These are phyloP conservation scores for Paralichthys olivaceus DNA, from an alignment of 2,113 vertebrate genomes.

Conservation along the genomic window DNA sequence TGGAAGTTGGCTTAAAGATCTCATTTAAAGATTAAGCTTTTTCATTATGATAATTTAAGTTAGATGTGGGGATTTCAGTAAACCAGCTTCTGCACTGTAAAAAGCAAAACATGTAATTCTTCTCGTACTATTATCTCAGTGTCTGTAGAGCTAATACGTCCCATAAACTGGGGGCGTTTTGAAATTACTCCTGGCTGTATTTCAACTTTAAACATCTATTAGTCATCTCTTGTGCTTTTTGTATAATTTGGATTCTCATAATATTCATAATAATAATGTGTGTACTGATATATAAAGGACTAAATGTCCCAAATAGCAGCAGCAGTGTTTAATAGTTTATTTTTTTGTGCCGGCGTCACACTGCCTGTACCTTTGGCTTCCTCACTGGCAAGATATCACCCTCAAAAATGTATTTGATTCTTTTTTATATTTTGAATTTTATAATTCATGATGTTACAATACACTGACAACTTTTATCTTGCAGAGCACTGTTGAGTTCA, in stretches of 20 bases:
- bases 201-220: constrained; percentile 37
- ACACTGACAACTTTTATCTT: constrained; percentile 56
- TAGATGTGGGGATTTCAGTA: constrained; percentile 18
- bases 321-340: constrained; percentile 34
- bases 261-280: constrained; percentile 30
- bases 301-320: constrained; percentile 29
- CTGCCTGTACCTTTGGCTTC: constrained; percentile 55
- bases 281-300: constrained; percentile 28
- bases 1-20: constrained; percentile 56
- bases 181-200: constrained; percentile 47
- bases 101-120: constrained; percentile 63
- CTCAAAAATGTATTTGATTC: constrained; percentile 47
- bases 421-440: constrained; percentile 62
- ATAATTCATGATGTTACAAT: constrained; percentile 53
- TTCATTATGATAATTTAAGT: constrained; percentile 40
- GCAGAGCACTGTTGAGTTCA: constrained; percentile 60
- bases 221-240: constrained; percentile 46
- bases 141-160: constrained; percentile 55
- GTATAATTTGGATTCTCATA: constrained; percentile 48
- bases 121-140: constrained; percentile 50
- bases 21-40: constrained; percentile 41
- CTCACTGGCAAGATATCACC: constrained; percentile 27
- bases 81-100: constrained; percentile 68
- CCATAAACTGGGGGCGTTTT: constrained; percentile 20
- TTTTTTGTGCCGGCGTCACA: constrained; percentile 18